Evolutionary conservation across 2,113 vertebrate genomes (phyloP), one percentile per base, ranked within the genome.

Genomic region (Tautogolabrus adspersus): DNA sequence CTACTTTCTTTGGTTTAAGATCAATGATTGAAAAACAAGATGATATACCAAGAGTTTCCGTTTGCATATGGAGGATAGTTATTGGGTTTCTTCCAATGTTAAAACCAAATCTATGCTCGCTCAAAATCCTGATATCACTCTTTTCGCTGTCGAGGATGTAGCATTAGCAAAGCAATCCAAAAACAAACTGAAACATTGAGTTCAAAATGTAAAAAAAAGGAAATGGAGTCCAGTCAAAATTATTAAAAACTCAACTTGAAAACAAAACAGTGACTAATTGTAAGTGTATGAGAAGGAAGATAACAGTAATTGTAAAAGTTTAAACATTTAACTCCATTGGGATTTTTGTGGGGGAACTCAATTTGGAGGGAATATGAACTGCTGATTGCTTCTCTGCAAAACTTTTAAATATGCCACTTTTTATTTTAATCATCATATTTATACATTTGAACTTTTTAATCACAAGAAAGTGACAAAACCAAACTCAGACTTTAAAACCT

Each of bases 261-360:
- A 66, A 76, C 34, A 59, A 60, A 71, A 67, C 18, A 11, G 10
- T 67, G 26, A 55, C 16, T 44, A 44, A 59, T 22, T 56, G 1
- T 13, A 13, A 73, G 1, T 62, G 2, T 38, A 10, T 58, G 18
- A 60, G 21, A 37, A 19, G 22, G 46, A 71, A 72, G 64, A 78
- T 70, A 83, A 65, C 23, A 26, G n/a, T 70, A 64, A 55, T 74
- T 59, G 18, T 26, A 78, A 74, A 73, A 74, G 52, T 68, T 58
- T 6, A 5, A 69, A 78, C 42, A n/a, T 60, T 74, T 1, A n/a
- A 57, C 52, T 54, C 13, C 46, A 21, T 30, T 8, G 22, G n/a
- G 21, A 23, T 23, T n/a, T 46, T 26, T 10, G 40, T 13, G 6
- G 6, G 7, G 49, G 19, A 4, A 52, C 19, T 52, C 16, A 34